Percentiles rank a stretch among this genome's conserved stretches.
Conservation (phyloP, 1,140 invertebrate genomes). For the Aphelenchoides besseyi region DNA sequence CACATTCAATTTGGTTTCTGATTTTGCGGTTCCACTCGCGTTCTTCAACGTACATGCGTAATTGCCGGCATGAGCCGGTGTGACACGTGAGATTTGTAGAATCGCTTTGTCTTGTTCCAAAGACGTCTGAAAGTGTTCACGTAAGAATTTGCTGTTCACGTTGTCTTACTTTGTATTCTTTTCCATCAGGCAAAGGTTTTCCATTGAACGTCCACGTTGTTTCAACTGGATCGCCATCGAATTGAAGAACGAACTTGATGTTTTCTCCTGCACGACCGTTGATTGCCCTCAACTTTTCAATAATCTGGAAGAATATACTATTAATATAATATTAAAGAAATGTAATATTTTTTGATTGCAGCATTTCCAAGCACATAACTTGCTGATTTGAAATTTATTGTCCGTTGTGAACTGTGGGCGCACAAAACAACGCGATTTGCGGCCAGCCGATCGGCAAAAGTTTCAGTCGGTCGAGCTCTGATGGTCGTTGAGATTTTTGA, state of each 20-base stretch:
- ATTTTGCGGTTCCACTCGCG: slow-evolving; percentile 44
- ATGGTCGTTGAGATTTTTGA: no score
- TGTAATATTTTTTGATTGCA: no score
- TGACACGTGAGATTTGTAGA: slow-evolving; percentile 56
- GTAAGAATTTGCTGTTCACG: not conserved
- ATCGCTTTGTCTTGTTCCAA: slow-evolving; percentile 52
- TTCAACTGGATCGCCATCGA: slow-evolving; percentile 56
- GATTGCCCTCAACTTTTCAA: slow-evolving; percentile 50
- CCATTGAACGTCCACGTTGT: slow-evolving; percentile 58
- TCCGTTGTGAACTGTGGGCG: no score
- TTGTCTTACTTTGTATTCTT: slow-evolving; percentile 47
- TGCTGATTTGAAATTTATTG: no score
- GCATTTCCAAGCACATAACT: no score
- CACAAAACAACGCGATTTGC: no score
- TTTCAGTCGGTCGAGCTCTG: slow-evolving; percentile 19
- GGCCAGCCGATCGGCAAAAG: no score
- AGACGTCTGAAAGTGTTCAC: slow-evolving; percentile 46
- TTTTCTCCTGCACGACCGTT: slow-evolving; percentile 54
- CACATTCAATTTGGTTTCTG: slow-evolving; percentile 49
- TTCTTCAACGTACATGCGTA: slow-evolving; percentile 49
- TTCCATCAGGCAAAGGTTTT: slow-evolving; percentile 46
- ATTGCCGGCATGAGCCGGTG: slow-evolving; percentile 44
- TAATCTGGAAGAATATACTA: slow-evolving; percentile 58
- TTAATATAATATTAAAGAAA: no score
- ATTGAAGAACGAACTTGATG: slow-evolving; percentile 56